Base-by-base conservation (phyloP, 2,113 vertebrate species). In the Chamaea fasciata region DNA sequence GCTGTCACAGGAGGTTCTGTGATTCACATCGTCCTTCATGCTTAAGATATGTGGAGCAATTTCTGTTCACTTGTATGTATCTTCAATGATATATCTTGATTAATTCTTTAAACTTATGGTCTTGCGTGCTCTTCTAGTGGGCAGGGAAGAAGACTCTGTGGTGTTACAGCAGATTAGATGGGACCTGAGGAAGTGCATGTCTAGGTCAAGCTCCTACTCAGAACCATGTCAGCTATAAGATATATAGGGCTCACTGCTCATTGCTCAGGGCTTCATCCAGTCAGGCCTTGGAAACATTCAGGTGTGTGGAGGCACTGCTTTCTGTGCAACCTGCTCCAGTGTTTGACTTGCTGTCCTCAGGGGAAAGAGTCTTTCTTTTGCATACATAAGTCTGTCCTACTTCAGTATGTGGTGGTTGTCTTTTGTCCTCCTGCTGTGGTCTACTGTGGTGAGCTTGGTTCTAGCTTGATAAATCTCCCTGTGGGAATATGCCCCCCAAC, bases 1-100 rank as follows among this genome's bases (percentile, higher is more conserved):
- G 2, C 57, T 56, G 2, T 68, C 0, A 0, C 33, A 37, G 67
- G 27, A 56, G 31, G 6, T 44, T 71, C 46, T 69, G 0, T 71
- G 30, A 20, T 41, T 90, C 14, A 13, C 4, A 1, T 46, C 9
- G 27, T 59, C 42, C 70, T 71, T 46, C 55, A 33, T 41, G 35
- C 52, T 68, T 83, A 8, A 7, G 5, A 7, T 68, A 14, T 33
- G 27, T 55, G 44, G 57, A 52, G 13, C 33, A 22, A 28, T 59
- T 87, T 67, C 71, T 80, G 2, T 57, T 69, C 23, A 68, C 20
- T 21, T 78, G 13, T 62, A 28, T 47, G 5, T 60, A 15, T 53
- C 39, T 60, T 64, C 31, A 55, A 3, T 79, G 52, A 79, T n/a
- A n/a, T n/a, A n/a, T n/a, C 64, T 35, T 37, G 6, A 47, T 59